Base-by-base conservation (phyloP, 2,113 vertebrate genomes). In the Rhinolophus ferrumequinum region DNA sequence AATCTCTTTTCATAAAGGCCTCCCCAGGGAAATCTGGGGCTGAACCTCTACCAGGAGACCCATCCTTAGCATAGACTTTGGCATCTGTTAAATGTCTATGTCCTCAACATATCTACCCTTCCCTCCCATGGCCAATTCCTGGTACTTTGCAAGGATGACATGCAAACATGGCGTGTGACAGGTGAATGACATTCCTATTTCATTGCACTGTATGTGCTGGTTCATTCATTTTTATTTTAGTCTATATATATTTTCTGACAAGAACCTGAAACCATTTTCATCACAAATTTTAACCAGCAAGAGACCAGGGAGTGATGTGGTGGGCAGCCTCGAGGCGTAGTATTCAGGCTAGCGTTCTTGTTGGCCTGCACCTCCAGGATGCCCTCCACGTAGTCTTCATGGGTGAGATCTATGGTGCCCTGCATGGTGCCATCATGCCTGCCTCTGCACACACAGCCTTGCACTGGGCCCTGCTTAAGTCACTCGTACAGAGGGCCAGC, bases 341-440 rank as follows among this genome's bases (percentile, higher is more conserved):
- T 99, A 99, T 97, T 99, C 87, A 99, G 98, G 96, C 99, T 99
- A 84, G 99, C 99, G 97, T 99, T 99, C 98, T 99, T 99, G 98
- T 99, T 99, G 81, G 99, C 99, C 96, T 99, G 99, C 41, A 99
- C 99, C 97, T 99, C 99, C 97, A 99, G 98, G 98, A 99, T 99
- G 95, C 99, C 99, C 97, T 99, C 99, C 99, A 99, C 99, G 99
- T 99, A 99, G 97, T 99, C 99, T 96, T 99, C 99, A 0, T 99
- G 99, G 50, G 99, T 99, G 75, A 99, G 99, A 98, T 99, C 99
- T 0, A 99, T 99, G 84, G 99, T 99, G 21, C 99, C 21, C 99
- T 99, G n/a, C 99, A 99, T 97, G 99, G 98, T 1, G 99, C 99
- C 0, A 99, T 99, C 99, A 99, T 99, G 26, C 99, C 99, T 2